Conservation (phyloP, 2,888 invertebrate genomes). For the Netelia inedita region DNA sequence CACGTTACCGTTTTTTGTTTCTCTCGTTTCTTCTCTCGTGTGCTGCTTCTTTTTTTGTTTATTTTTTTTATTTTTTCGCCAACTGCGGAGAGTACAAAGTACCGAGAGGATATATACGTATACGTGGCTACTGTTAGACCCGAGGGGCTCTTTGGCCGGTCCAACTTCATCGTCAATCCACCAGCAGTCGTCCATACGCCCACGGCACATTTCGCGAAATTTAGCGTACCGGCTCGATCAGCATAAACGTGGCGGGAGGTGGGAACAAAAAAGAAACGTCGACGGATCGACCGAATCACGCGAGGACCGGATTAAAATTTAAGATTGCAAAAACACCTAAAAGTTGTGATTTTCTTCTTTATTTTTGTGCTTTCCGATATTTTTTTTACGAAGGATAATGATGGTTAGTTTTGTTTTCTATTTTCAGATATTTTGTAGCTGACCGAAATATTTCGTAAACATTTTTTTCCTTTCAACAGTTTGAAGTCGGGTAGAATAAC, state of each 20-base stretch:
- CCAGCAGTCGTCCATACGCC: slow-evolving; percentile 26
- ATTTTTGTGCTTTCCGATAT: too few relatives aligned
- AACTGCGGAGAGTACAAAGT: slow-evolving; percentile 26
- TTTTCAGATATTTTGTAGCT: too few relatives aligned
- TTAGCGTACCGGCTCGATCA: slow-evolving; percentile 28
- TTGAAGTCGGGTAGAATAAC: too few relatives aligned
- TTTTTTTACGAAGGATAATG: too few relatives aligned
- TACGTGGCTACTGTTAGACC: slow-evolving; percentile 16
- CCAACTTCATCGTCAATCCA: slow-evolving; percentile 47
- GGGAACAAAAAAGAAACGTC: too few relatives aligned
- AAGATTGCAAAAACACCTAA: too few relatives aligned
- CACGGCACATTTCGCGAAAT: slow-evolving; percentile 11
- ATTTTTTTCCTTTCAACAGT: background rate
- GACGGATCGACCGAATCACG: too few relatives aligned
- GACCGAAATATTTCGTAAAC: too few relatives aligned
- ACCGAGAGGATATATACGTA: slow-evolving; percentile 8
- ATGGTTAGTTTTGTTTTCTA: too few relatives aligned
- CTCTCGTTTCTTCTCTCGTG: slow-evolving; percentile 23
- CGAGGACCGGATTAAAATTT: too few relatives aligned
- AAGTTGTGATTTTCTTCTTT: too few relatives aligned
- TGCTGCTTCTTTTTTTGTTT: slow-evolving; percentile 4
- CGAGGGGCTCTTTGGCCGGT: slow-evolving; percentile 51
- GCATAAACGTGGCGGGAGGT: slow-evolving; percentile 14
- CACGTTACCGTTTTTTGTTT: slow-evolving; percentile 50
- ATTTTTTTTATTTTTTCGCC: slow-evolving; percentile 22